phyloP scores from a whole-genome alignment of 2,797 vertebrate genomes.

The Pseudochirops cupreus region DNA sequence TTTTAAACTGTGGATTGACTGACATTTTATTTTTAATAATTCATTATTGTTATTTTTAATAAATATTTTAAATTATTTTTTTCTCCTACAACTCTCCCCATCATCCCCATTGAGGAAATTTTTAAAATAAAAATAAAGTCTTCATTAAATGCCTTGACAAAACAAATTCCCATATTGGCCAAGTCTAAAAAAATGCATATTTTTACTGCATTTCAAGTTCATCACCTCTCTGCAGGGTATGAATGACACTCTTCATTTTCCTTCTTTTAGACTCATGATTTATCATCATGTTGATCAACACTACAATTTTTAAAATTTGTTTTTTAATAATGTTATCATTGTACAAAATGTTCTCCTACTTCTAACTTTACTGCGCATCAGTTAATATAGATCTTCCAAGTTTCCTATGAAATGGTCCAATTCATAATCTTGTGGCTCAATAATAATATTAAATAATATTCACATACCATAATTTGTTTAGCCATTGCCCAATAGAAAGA shows the following conservation, averaged over 20 bases:
- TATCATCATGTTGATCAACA: not conserved
- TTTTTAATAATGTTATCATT: not conserved
- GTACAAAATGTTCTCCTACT: not conserved
- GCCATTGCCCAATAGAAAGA: not conserved
- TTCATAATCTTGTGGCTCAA: not conserved
- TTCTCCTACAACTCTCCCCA: not conserved
- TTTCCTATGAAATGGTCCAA: not conserved
- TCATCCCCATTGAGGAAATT: not conserved
- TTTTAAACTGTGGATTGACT: not conserved
- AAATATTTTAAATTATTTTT: not conserved
- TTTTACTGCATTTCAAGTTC: not conserved
- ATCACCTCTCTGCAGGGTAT: not conserved
- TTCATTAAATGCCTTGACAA: not conserved
- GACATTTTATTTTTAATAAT: not conserved
- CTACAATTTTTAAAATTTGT: not conserved
- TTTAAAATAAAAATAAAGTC: not conserved
- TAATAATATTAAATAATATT: not conserved
- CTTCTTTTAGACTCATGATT: not conserved
- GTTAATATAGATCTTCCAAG: not conserved
- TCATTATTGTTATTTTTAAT: not conserved
- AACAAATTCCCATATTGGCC: not conserved
- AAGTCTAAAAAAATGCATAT: not conserved
- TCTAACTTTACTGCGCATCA: not conserved
- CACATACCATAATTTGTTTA: not conserved
- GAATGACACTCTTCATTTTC: not conserved